Evolutionary conservation across 2,888 invertebrate genomes (phyloP).

Genomic region (Pharmacophagus antenor): DNA sequence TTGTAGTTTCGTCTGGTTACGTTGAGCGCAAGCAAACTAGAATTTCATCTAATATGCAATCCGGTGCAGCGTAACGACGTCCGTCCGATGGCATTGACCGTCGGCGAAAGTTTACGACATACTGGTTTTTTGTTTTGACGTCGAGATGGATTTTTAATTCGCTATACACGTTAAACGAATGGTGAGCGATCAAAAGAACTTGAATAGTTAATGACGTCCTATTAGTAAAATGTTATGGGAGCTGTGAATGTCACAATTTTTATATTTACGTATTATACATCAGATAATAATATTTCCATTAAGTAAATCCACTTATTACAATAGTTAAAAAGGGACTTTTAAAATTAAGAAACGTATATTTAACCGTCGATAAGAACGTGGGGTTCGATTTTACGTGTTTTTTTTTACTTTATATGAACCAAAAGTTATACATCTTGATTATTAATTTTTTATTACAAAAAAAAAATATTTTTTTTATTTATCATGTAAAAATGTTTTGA

Average conservation of each 20-base stretch:
- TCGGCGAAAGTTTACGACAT: constrained; percentile 56
- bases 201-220: too few species aligned
- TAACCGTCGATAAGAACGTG: too few species aligned
- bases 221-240: neutral
- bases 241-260: neutral
- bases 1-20: constrained; percentile 15
- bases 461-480: too few species aligned
- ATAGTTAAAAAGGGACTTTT: too few species aligned
- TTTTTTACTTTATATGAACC: too few species aligned
- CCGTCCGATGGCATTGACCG: constrained; percentile 61
- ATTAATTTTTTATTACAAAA: too few species aligned
- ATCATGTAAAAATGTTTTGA: too few species aligned
- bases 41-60: constrained; percentile 30
- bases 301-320: too few species aligned
- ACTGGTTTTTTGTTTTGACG: constrained; percentile 40
- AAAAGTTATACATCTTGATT: too few species aligned
- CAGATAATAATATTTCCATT: neutral
- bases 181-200: neutral
- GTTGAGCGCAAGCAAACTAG: constrained; percentile 23
- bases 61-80: constrained; percentile 40
- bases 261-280: neutral
- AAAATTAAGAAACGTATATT: too few species aligned
- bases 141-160: constrained; percentile 17
- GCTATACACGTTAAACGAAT: neutral
- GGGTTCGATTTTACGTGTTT: too few species aligned